Evolutionary conservation across 2,888 invertebrate species (phyloP).

Genomic region (Xestia c-nigrum): DNA sequence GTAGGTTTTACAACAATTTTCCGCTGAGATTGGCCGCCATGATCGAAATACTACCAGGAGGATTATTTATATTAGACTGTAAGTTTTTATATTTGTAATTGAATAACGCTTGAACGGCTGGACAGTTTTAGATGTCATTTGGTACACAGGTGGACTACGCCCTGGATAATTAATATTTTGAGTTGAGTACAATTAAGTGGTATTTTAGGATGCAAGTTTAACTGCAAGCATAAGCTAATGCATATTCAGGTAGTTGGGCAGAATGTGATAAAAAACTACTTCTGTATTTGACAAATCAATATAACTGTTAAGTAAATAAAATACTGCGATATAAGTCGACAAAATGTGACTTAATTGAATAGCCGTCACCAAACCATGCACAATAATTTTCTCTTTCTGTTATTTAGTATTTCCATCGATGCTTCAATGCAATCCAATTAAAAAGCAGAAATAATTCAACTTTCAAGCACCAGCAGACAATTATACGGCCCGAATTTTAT

Average conservation of each 20-base stretch:
- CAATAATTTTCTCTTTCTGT: neutral
- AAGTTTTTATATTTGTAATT: neutral
- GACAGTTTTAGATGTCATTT: neutral
- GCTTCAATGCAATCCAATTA: slow-evolving; percentile 2
- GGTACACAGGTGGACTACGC: neutral
- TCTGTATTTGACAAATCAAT: no score
- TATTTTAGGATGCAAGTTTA: neutral
- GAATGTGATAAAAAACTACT: no score
- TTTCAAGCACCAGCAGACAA: neutral
- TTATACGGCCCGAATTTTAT: neutral
- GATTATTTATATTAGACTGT: neutral
- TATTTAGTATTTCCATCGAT: neutral
- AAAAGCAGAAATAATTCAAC: neutral
- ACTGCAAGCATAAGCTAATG: neutral
- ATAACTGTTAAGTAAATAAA: no score
- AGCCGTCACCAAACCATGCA: neutral
- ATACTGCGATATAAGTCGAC: neutral
- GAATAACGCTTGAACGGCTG: neutral
- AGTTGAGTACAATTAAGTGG: neutral
- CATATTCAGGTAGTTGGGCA: neutral
- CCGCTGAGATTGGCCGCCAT: neutral
- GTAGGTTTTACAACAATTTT: neutral
- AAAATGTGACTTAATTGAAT: neutral
- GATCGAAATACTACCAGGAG: neutral
- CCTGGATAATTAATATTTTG: no score